Percentiles rank a stretch among this genome's conserved stretches.
These are phyloP conservation scores for Delichon dasypus DNA, from an alignment of 2,797 vertebrate genomes.

Conservation along the genomic window DNA sequence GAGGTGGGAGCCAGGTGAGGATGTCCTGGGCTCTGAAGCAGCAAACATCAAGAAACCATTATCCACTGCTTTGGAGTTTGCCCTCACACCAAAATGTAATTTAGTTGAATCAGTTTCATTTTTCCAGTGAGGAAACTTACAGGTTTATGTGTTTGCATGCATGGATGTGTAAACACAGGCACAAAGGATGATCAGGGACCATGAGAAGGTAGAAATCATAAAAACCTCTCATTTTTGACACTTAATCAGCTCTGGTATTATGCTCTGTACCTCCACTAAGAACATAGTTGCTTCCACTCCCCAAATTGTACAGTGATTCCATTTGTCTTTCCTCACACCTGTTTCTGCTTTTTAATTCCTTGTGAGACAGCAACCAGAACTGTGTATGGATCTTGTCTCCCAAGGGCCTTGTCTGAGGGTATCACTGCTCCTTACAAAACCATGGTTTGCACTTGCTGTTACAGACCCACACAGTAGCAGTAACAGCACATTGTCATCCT, in stretches of 20 bases:
- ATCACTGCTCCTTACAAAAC: neutral
- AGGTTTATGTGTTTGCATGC: neutral
- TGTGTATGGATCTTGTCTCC: neutral
- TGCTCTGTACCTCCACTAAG: neutral
- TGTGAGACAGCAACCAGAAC: neutral
- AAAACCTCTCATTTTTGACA: neutral
- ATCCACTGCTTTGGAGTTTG: neutral
- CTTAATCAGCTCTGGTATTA: neutral
- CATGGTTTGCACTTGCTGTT: neutral
- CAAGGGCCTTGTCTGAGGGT: accelerated
- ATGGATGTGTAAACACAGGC: neutral
- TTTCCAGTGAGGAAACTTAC: conserved; percentile 1
- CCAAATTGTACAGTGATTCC: neutral
- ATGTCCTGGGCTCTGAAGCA: neutral
- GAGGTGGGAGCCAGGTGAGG: neutral
- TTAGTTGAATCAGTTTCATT: neutral
- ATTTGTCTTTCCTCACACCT: neutral
- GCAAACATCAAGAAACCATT: neutral
- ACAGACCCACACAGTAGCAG: neutral
- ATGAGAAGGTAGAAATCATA: neutral
- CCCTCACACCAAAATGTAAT: neutral
- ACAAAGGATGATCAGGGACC: neutral
- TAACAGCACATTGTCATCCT: neutral
- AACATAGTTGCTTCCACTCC: neutral
- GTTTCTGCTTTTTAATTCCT: neutral